These are phyloP conservation scores for Leuciscus waleckii DNA, from an alignment of 2,797 vertebrate genomes.

Conservation along the genomic window DNA sequence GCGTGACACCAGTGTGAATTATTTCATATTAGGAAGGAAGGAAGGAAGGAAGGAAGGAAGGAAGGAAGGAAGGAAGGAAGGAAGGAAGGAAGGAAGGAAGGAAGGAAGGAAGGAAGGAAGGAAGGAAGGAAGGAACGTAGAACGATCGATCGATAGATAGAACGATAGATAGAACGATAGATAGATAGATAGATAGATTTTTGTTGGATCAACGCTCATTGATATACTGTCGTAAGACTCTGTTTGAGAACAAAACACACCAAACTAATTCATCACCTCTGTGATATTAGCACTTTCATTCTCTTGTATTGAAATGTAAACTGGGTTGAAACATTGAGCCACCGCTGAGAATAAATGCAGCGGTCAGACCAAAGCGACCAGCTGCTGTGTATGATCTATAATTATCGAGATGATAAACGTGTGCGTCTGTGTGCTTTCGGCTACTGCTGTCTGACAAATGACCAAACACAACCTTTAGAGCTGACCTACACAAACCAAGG, in stretches of 20 bases:
- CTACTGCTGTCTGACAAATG: slow-evolving; percentile 75
- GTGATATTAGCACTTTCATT: slow-evolving; percentile 66
- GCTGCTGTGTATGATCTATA: slow-evolving; percentile 72
- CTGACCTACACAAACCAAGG: slow-evolving; percentile 74
- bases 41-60: not conserved
- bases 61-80: no score
- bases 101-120: no score
- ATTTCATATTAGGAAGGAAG: not conserved
- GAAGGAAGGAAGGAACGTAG: no score
- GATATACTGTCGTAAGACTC: not conserved
- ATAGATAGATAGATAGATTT: not conserved
- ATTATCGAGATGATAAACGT: slow-evolving; percentile 74
- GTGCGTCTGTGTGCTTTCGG: slow-evolving; percentile 64
- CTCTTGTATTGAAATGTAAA: slow-evolving; percentile 55
- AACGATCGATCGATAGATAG: not conserved
- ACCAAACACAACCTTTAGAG: slow-evolving; percentile 76
- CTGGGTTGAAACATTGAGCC: slow-evolving; percentile 64
- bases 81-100: no score
- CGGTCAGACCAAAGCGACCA: slow-evolving; percentile 66
- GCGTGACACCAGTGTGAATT: not conserved
- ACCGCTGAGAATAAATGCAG: slow-evolving; percentile 68
- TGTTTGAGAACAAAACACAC: slow-evolving; percentile 26
- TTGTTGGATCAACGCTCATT: not conserved
- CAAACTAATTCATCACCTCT: slow-evolving; percentile 41
- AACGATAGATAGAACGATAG: not conserved